phyloP scores from a whole-genome alignment of 2,888 invertebrate species.

The Congeria kusceri region DNA sequence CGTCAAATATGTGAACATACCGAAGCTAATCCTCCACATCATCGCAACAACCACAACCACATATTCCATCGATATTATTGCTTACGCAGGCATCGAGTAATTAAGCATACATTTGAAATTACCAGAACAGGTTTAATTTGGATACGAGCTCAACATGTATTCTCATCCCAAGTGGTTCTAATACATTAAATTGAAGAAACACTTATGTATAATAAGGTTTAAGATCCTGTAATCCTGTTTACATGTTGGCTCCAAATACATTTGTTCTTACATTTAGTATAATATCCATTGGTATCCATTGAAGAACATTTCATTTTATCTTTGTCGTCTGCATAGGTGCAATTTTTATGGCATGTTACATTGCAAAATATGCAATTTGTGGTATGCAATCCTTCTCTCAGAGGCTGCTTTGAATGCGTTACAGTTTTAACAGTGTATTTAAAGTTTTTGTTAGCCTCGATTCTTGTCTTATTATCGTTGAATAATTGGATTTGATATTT shows the following conservation, averaged over 20 bases:
- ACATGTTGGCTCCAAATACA: constrained; percentile 19
- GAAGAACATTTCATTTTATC: constrained; percentile 16
- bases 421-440: constrained; percentile 8
- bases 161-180: too few species aligned
- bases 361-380: constrained; percentile 20
- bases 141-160: too few species aligned
- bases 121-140: too few species aligned
- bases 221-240: neutral
- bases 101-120: too few species aligned
- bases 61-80: too few species aligned
- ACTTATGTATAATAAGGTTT: too few species aligned
- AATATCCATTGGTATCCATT: constrained; percentile 9
- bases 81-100: too few species aligned
- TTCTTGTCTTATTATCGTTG: constrained; percentile 4
- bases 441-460: constrained; percentile 15
- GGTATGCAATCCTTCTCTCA: neutral
- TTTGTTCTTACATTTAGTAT: constrained; percentile 13
- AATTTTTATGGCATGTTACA: constrained; percentile 15
- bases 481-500: constrained; percentile 1
- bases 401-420: neutral
- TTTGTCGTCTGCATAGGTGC: constrained; percentile 11
- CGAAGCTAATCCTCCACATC: too few species aligned
- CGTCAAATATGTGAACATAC: too few species aligned
- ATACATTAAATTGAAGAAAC: too few species aligned
- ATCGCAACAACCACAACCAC: too few species aligned